Conservation (phyloP, 1,140 invertebrate genomes). For the Camponotus vicinus region DNA sequence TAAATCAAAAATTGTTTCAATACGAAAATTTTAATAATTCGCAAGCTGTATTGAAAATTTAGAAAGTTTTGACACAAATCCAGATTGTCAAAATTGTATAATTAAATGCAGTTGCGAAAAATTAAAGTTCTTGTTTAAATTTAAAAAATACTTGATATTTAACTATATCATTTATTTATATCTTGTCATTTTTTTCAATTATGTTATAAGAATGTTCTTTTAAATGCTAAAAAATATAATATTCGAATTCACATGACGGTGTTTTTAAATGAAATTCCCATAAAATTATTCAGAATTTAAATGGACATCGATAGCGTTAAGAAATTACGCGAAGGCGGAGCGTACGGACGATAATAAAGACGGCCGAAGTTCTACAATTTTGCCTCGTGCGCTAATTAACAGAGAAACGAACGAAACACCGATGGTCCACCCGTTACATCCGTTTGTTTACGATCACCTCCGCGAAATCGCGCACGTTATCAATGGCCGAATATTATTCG, state of each 20-base stretch:
- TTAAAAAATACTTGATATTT: not conserved
- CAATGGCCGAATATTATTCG: conserved; percentile 46
- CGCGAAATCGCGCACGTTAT: conserved; percentile 50
- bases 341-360: conserved; percentile 29
- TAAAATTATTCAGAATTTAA: conserved; percentile 6
- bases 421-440: conserved; percentile 62
- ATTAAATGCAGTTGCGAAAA: not conserved
- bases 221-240: not conserved
- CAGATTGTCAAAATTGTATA: not conserved
- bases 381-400: conserved; percentile 34
- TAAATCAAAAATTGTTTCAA: not conserved
- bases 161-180: not conserved
- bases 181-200: not conserved
- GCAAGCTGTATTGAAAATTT: conserved; percentile 5
- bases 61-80: not conserved
- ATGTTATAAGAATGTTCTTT: not conserved
- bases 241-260: not conserved
- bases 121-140: not conserved
- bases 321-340: conserved; percentile 15
- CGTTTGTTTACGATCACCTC: conserved; percentile 46
- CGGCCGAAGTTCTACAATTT: not conserved
- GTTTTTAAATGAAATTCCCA: conserved; percentile 17
- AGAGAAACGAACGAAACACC: not conserved
- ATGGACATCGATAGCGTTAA: conserved; percentile 3
- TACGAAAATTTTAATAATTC: not conserved